These are phyloP conservation scores for Sebastes goodei DNA, from an alignment of 2,797 vertebrate genomes.

Conservation along the genomic window DNA sequence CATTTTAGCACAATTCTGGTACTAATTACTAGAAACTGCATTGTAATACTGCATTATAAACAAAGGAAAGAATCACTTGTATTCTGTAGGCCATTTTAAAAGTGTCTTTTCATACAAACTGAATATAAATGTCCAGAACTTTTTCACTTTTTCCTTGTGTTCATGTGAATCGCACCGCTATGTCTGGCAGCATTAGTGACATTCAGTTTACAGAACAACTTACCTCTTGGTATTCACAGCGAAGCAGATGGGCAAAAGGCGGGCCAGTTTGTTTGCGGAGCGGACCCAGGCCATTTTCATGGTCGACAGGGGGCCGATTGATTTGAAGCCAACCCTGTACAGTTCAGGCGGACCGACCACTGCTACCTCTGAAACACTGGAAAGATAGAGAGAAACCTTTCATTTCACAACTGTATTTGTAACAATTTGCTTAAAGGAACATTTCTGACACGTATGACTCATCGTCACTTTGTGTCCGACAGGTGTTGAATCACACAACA, in stretches of 20 bases:
- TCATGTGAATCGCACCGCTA: not conserved
- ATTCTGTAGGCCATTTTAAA: not conserved
- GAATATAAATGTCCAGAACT: not conserved
- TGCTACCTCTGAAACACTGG: slow-evolving; percentile 73
- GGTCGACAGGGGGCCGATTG: slow-evolving; percentile 23
- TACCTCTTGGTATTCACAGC: slow-evolving; percentile 75
- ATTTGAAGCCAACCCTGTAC: slow-evolving; percentile 39
- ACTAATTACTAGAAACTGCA: not conserved
- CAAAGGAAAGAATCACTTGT: not conserved
- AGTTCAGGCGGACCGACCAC: slow-evolving; percentile 77
- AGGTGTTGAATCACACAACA: too few relatives aligned
- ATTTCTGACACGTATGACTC: too few relatives aligned
- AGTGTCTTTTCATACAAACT: not conserved
- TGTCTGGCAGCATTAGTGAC: not conserved
- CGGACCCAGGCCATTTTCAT: slow-evolving; percentile 71
- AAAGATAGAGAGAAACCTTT: not conserved
- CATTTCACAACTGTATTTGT: not conserved
- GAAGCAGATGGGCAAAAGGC: slow-evolving; percentile 76
- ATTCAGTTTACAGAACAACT: not conserved
- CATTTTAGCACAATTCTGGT: too few relatives aligned
- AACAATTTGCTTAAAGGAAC: too few relatives aligned
- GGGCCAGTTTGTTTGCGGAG: slow-evolving; percentile 60
- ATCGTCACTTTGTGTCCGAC: too few relatives aligned
- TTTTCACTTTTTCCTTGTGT: not conserved
- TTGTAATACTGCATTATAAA: not conserved